Base-by-base conservation (phyloP, 2,888 invertebrate species). In the Tubulanus polymorphus region DNA sequence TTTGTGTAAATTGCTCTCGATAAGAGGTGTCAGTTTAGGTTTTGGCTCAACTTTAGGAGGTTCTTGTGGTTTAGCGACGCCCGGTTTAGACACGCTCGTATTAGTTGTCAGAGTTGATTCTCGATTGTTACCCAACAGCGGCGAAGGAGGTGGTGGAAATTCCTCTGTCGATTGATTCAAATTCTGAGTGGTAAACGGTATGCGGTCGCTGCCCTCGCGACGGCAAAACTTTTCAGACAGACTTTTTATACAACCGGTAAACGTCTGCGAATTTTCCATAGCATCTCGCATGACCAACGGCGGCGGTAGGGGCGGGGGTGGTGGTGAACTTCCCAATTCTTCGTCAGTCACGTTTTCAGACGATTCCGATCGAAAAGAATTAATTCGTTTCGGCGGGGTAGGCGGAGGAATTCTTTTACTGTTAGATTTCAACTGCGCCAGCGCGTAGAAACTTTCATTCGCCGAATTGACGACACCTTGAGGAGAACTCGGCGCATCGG, bases 351-450 rank as follows among this genome's bases (percentile, higher is more conserved):
- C 55, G 35, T 32, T 48, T 27, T 54, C 53, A 35, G 63, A 47
- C 25, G 32, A 53, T 29, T 68, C 68, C 30, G 59, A 63, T 56
- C 73, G 74, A 37, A 80, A 76, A 18, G 80, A 80, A 63, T 79
- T 73, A 18, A 78, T 79, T 37, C 82, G 71, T 65, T 81, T 81
- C 2, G 82, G 82, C 6, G 81, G 81, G 2, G 81, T 80, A n/a
- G 81, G 82, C 8, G 80, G 79, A 1, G 78, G 76, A 23, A 73
- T 69, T 62, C 75, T 78, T 54, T 68, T 72, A 15, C 63, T 61
- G n/a, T 66, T 63, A n/a, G n/a, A n/a, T n/a, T n/a, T n/a, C n/a
- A n/a, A n/a, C n/a, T n/a, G n/a, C n/a, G n/a, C n/a, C n/a, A n/a
- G n/a, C n/a, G n/a, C n/a, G n/a, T n/a, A n/a, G n/a, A n/a, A n/a